Base-by-base conservation (phyloP, 1,140 invertebrate species). In the Temnothorax nylanderi region DNA sequence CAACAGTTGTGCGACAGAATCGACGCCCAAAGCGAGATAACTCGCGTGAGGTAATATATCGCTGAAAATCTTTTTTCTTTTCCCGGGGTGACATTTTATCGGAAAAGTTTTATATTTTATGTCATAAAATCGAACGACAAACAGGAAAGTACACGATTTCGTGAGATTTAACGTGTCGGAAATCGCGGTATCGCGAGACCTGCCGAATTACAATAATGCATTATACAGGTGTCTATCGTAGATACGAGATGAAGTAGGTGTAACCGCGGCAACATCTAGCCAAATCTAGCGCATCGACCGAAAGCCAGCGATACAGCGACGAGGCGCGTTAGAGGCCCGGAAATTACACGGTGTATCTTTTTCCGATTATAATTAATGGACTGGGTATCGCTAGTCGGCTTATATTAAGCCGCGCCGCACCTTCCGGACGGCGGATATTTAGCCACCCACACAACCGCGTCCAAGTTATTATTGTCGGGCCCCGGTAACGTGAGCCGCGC, bases 331-430 rank as follows among this genome's bases (percentile, higher is more conserved):
- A 18, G 26, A 65, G 74, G 51, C 13, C 86, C 86, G 89, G 89
- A 90, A 89, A 89, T 89, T 89, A 76, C 78, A 65, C n/a, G 78
- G 34, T 87, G 78, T 88, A 87, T 64, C 85, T 86, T 87, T 90
- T 89, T 90, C 76, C 87, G 78, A 85, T 89, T 88, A 75, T 89
- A 89, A 90, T 90, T 90, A 90, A 90, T 89, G 88, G 72, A 89
- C 88, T 80, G 54, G 84, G 75, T 89, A 77, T 85, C 60, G 88
- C 77, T 69, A 47, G 32, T 56, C 77, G 72, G 51, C 72, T 77
- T 62, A 75, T 60, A 76, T 69, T 49, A 87, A 89, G 51, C 89
- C 64, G 41, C 54, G 51, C 65, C 88, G 86, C 62, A n/a, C 72
- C 88, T 89, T 89, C 60, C 85, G 88, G 71, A 56, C 72, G 64